Evolutionary conservation across 2,113 vertebrate genomes (phyloP).

Genomic region (Pleuronectes platessa): DNA sequence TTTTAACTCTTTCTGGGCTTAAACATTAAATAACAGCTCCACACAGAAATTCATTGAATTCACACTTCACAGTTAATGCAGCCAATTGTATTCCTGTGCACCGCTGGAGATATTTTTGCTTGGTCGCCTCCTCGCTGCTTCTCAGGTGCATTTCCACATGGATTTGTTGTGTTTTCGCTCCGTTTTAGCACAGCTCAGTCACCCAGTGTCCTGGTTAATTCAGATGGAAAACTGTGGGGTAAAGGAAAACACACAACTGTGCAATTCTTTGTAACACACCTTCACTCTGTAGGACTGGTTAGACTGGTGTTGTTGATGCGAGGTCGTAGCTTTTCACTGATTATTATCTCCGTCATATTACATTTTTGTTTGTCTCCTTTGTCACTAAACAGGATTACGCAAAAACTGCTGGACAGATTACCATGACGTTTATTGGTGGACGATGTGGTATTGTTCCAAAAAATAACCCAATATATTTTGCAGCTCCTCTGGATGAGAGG

Average conservation of each 20-base stretch:
- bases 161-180: slow-evolving; percentile 10
- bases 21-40: background rate
- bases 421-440: too few relatives aligned
- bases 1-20: background rate
- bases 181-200: slow-evolving; percentile 22
- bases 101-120: slow-evolving; percentile 10
- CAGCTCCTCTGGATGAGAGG: too few relatives aligned
- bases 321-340: background rate
- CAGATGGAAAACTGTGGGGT: slow-evolving; percentile 24
- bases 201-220: slow-evolving; percentile 20
- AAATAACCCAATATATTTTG: too few relatives aligned
- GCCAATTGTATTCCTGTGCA: slow-evolving; percentile 9
- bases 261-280: background rate
- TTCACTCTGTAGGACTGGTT: background rate
- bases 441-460: too few relatives aligned
- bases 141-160: slow-evolving; percentile 15
- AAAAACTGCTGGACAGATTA: too few relatives aligned
- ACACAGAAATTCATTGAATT: slow-evolving; percentile 2
- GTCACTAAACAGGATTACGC: too few relatives aligned
- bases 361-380: background rate
- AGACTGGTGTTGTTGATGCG: background rate
- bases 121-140: slow-evolving; percentile 25
- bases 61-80: slow-evolving; percentile 12
- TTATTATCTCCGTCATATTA: background rate
- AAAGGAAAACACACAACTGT: slow-evolving; percentile 17